Base-by-base conservation (phyloP, 2,113 vertebrate species). In the Haliaeetus leucogaster region DNA sequence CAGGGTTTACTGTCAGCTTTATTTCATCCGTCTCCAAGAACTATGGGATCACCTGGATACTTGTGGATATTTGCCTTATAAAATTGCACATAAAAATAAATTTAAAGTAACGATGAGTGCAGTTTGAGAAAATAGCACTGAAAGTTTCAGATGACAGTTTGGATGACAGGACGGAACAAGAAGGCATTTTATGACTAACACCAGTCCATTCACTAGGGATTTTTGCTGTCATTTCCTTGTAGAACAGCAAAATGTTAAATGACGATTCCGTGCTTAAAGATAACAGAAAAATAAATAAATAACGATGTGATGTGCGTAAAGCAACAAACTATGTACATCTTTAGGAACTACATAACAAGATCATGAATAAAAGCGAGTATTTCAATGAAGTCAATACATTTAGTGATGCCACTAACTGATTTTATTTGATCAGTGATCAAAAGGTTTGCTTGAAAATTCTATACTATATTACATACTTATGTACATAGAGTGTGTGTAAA, bases 1-100 rank as follows among this genome's bases (percentile, higher is more conserved):
- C n/a, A 93, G 21, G 91, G 36, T 92, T 94, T 84, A 94, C 63
- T 78, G 66, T 68, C 17, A 86, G 89, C 91, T 92, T 94, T 96
- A 89, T 82, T 94, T 95, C 74, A 96, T 95, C 81, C 21, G 0
- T 90, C 77, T 97, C 78, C 61, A 81, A 96, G 89, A 95, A 48
- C 79, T 83, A 22, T 63, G 47, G 76, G 92, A 96, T 97, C 88
- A 95, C 88, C 79, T 90, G 90, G 58, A 92, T 94, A 36, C 43
- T 73, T 74, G n/a, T 74, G 88, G 72, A 63, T 96, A 70, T 93
- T 94, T 95, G 59, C 71, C 42, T 81, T 89, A 66, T 93, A 67
- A 86, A 89, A 77, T 86, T 93, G 58, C 71, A 72, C 30, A 82
- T 68, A 61, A 73, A 90, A 93, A 89, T 77, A 90, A 82, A 91